phyloP scores from a whole-genome alignment of 2,113 vertebrate species.

The Lamprotornis superbus region DNA sequence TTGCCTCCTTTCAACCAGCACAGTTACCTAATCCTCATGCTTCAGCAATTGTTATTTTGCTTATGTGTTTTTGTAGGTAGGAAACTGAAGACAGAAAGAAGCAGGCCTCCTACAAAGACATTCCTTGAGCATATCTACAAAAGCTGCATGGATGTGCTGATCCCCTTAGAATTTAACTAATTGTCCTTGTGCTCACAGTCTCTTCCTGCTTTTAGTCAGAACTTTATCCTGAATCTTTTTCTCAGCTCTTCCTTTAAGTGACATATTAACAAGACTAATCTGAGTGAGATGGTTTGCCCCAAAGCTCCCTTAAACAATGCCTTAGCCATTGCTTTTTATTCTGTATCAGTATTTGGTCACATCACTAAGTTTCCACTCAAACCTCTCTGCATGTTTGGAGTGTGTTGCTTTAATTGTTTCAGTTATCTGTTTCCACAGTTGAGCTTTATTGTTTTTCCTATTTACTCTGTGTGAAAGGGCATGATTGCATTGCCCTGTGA shows the following conservation, averaged over 20 bases:
- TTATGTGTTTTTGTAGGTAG: not conserved
- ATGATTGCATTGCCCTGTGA: not conserved
- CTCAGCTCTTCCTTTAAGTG: not conserved
- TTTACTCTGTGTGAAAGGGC: not conserved
- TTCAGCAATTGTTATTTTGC: not conserved
- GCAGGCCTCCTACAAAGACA: not conserved
- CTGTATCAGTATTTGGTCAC: not conserved
- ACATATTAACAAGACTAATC: not conserved
- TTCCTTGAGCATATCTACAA: not conserved
- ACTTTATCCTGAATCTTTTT: not conserved
- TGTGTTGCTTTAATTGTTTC: not conserved
- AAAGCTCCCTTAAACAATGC: not conserved
- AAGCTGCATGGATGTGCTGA: not conserved
- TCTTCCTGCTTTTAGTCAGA: not conserved
- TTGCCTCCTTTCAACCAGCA: not conserved
- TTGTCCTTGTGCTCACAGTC: not conserved
- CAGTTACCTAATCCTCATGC: not conserved
- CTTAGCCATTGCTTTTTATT: not conserved
- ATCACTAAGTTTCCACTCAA: not conserved
- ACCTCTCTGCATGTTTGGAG: not conserved
- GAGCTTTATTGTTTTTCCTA: not conserved
- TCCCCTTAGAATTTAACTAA: not conserved
- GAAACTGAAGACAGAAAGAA: not conserved
- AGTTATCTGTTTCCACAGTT: not conserved
- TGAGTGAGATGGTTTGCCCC: not conserved